phyloP scores from a whole-genome alignment of 2,888 invertebrate genomes.

The Callosobruchus maculatus region DNA sequence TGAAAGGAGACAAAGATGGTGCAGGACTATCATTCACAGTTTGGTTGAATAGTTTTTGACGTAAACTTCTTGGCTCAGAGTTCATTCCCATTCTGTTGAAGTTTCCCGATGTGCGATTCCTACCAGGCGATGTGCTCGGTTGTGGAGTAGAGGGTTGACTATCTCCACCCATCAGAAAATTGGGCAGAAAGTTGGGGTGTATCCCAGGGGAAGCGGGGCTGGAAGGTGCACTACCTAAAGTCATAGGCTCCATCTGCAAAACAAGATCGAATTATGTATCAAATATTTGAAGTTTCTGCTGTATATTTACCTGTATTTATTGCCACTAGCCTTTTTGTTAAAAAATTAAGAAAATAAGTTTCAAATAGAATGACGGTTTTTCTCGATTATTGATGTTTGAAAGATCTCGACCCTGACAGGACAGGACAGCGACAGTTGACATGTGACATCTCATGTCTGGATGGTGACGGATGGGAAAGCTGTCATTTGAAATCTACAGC shows the following conservation, averaged over 20 bases:
- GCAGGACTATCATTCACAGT: conserved; percentile 33
- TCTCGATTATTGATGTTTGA: not conserved
- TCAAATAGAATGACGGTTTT: not conserved
- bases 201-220: conserved; percentile 64
- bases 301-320: not conserved
- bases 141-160: conserved; percentile 53
- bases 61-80: conserved; percentile 33
- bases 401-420: not conserved
- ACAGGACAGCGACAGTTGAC: too few relatives aligned
- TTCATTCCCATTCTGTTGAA: conserved; percentile 27
- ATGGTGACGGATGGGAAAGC: too few relatives aligned
- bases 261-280: not conserved
- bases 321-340: not conserved
- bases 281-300: not conserved
- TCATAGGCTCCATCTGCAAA: conserved; percentile 74
- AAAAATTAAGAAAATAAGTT: not conserved
- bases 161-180: conserved; percentile 71
- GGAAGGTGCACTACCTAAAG: conserved; percentile 72
- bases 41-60: conserved; percentile 42
- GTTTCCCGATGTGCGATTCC: conserved; percentile 33
- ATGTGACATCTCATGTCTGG: not conserved
- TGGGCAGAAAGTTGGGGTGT: conserved; percentile 69
- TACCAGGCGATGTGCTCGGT: conserved; percentile 38
- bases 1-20: conserved; percentile 40
- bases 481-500: too few relatives aligned